Percentiles rank a stretch among this genome's conserved stretches.
Conservation (phyloP, 2,797 vertebrate species). For the Acridotheres tristis region DNA sequence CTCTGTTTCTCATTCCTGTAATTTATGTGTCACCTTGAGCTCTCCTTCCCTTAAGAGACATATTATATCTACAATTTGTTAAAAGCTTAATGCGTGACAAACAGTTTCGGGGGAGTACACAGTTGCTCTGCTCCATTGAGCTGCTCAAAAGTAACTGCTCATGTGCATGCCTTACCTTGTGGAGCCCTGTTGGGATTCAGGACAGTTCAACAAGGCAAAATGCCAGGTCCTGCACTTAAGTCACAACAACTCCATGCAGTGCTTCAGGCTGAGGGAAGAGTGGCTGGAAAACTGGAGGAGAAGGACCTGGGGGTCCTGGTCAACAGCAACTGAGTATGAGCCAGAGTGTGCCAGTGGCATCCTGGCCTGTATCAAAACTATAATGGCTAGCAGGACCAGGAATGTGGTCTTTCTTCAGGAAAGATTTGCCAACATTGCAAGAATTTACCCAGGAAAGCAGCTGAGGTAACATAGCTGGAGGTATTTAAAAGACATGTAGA, state of each 20-base stretch:
- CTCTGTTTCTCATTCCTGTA: background rate
- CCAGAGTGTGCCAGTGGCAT: rapidly evolving
- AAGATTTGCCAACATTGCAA: background rate
- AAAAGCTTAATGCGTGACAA: background rate
- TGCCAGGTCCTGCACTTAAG: background rate
- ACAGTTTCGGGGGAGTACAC: background rate
- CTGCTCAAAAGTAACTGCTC: background rate
- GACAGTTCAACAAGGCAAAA: background rate
- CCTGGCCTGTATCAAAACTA: background rate
- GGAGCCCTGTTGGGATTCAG: background rate
- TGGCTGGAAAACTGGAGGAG: background rate
- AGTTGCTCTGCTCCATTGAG: background rate
- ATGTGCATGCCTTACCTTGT: background rate
- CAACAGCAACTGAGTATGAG: background rate
- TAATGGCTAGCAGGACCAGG: background rate
- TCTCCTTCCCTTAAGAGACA: background rate
- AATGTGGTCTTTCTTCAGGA: background rate
- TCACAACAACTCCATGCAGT: background rate
- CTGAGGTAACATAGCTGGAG: background rate
- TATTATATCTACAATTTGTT: background rate
- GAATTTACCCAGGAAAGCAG: background rate
- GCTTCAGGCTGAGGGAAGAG: background rate
- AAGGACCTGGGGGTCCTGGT: background rate
- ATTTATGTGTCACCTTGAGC: conserved; percentile 9
- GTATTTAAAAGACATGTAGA: background rate